Conservation (phyloP, 2,797 vertebrate genomes). For the Heliangelus exortis region DNA sequence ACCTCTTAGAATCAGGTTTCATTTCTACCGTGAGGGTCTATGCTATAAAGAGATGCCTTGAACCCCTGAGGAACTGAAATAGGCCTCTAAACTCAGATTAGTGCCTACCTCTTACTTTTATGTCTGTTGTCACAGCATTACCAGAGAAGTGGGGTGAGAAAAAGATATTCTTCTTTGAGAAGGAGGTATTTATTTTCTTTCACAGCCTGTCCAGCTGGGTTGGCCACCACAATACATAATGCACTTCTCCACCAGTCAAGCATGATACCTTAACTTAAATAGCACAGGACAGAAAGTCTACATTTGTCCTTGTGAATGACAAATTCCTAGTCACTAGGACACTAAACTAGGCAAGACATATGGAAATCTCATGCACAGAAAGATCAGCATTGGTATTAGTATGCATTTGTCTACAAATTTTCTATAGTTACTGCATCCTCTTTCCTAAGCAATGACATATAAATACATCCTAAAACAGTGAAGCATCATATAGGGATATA, state of each 20-base stretch:
- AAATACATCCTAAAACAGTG: conserved; percentile 7
- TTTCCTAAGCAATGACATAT: conserved; percentile 3
- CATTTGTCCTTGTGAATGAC: conserved; percentile 49
- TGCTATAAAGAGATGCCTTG: neutral
- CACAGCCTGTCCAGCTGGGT: neutral
- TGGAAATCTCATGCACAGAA: conserved; percentile 21
- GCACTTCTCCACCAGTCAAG: conserved; percentile 36
- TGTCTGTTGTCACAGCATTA: neutral
- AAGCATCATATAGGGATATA: conserved; percentile 4
- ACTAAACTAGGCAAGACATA: conserved; percentile 9
- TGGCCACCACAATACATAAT: conserved; percentile 17
- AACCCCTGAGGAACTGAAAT: neutral
- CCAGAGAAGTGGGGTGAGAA: neutral
- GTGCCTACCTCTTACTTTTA: neutral
- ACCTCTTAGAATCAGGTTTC: neutral
- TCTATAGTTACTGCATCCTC: neutral
- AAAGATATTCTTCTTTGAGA: neutral
- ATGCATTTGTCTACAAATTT: conserved; percentile 15
- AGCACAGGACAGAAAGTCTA: conserved; percentile 8
- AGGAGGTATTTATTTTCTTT: conserved; percentile 11
- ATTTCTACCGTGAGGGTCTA: neutral
- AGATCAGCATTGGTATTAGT: conserved; percentile 23
- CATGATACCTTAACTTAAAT: conserved; percentile 8
- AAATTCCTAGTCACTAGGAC: conserved; percentile 8
- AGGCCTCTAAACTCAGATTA: neutral